Evolutionary conservation across 92 coral and sea anemone genomes (phyloP).

Genomic region (Actinernus sp.): DNA sequence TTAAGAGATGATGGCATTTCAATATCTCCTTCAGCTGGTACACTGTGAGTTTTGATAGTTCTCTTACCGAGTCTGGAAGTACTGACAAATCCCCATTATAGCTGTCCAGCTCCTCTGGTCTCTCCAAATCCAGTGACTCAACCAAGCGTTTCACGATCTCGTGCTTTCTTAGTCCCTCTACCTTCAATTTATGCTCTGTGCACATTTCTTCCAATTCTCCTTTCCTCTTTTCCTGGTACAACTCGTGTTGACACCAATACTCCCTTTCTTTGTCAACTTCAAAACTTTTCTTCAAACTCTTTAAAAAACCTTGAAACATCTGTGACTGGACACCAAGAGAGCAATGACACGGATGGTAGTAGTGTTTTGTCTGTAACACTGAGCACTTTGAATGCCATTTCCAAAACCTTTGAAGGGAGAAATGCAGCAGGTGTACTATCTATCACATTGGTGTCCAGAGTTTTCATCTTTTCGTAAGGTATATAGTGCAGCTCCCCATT

Average conservation of each 20-base stretch:
- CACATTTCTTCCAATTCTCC: conserved; percentile 41
- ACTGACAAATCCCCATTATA: conserved; percentile 41
- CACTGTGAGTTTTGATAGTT: conserved; percentile 20
- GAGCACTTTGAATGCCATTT: conserved; percentile 8
- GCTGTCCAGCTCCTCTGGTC: conserved; percentile 49
- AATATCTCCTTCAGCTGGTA: conserved; percentile 44
- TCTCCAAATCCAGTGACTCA: conserved; percentile 6
- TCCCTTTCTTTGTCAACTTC: conserved; percentile 50
- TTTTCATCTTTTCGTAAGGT: conserved; percentile 5
- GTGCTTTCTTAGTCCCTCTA: conserved; percentile 61
- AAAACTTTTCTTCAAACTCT: conserved; percentile 40
- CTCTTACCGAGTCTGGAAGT: conserved; percentile 29
- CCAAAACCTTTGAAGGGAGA: conserved; percentile 28
- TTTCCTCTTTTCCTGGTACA: conserved; percentile 33
- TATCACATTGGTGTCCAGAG: not conserved
- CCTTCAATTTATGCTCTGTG: conserved; percentile 26
- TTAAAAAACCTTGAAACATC: conserved; percentile 32
- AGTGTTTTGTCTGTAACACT: conserved; percentile 8
- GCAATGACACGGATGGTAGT: conserved; percentile 41
- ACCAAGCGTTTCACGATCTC: conserved; percentile 39
- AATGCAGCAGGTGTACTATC: conserved; percentile 22
- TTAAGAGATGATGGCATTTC: no score
- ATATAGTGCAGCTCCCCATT: conserved; percentile 18
- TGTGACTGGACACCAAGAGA: conserved; percentile 60
- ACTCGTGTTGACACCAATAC: conserved; percentile 65